Evolutionary conservation across 2,113 vertebrate species (phyloP), one percentile per base, ranked within the genome.

Genomic region (Zosterops borbonicus): DNA sequence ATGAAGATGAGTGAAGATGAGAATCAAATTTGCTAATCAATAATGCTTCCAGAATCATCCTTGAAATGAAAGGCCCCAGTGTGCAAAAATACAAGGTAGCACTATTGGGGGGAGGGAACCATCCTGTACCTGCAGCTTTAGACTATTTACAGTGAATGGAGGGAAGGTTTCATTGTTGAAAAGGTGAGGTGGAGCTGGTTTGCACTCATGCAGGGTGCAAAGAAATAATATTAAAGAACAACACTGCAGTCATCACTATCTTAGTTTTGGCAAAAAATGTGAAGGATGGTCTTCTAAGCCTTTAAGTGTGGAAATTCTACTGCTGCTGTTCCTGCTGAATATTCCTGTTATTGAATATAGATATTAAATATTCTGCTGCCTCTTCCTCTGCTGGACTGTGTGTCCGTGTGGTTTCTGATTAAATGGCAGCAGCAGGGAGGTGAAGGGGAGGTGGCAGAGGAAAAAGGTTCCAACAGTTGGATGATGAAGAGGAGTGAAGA

Each of bases 21-120:
- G 44, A 87, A 22, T 37, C 2, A 24, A 41, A 71, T 83, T 37
- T 77, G 42, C 29, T 50, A 3, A 82, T 42, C 52, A 80, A 2
- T 39, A 69, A 39, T 41, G 37, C 37, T 39, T 39, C 39, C 39
- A 39, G 39, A 39, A 39, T 39, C 39, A 37, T 44, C 33, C 84
- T 67, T 15, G 49, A 82, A 39, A 92, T 94, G 96, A 96, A 95
- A 96, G 82, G 93, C 82, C 27, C 44, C 33, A 71, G 81, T 97
- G 86, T 96, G 91, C 39, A 28, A 37, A 87, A 96, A 68, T 37
- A 88, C 55, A 50, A 74, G 47, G 83, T 50, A 49, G 52, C 35
- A 28, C 79, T 76, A 2, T 2, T 60, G 23, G 21, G 49, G 39
- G 21, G 49, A 39, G 46, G 39, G 37, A 12, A 15, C 9, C 21